Percentiles rank a stretch among this genome's conserved stretches.
These are phyloP conservation scores for Mobula hypostoma DNA, from an alignment of 2,113 vertebrate genomes.

Conservation along the genomic window DNA sequence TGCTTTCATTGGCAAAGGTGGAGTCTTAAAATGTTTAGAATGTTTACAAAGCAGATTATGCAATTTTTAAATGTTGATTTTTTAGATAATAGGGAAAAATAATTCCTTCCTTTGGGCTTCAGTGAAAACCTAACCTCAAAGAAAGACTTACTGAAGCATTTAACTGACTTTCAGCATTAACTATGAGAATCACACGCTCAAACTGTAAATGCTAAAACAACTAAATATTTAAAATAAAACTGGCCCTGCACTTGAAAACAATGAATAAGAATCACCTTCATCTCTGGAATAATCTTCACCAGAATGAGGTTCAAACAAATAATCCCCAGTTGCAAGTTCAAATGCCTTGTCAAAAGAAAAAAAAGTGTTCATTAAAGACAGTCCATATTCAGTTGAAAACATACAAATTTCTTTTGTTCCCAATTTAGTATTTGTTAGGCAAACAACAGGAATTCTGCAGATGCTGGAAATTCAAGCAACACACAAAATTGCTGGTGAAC, in stretches of 20 bases:
- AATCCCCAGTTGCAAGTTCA: constrained; percentile 91
- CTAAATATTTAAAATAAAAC: neutral
- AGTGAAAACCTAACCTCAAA: neutral
- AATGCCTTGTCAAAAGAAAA: constrained; percentile 63
- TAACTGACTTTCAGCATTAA: neutral
- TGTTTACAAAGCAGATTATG: neutral
- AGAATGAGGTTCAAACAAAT: constrained; percentile 91
- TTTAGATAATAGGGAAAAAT: neutral
- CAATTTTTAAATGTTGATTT: neutral
- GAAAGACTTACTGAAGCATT: neutral
- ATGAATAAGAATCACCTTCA: constrained; percentile 67
- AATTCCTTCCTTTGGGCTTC: neutral
- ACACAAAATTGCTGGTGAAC: too few species aligned
- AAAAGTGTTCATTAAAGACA: neutral
- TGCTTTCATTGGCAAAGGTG: neutral
- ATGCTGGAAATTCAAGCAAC: too few species aligned
- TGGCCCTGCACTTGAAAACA: neutral
- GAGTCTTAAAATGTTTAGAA: neutral
- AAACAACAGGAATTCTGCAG: too few species aligned
- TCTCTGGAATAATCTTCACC: constrained; percentile 92
- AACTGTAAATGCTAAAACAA: neutral
- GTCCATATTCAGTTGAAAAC: neutral
- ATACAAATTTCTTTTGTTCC: neutral
- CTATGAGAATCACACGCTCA: neutral
- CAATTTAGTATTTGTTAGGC: neutral